phyloP scores from a whole-genome alignment of 2,113 vertebrate genomes.

The Ptilonorhynchus violaceus region DNA sequence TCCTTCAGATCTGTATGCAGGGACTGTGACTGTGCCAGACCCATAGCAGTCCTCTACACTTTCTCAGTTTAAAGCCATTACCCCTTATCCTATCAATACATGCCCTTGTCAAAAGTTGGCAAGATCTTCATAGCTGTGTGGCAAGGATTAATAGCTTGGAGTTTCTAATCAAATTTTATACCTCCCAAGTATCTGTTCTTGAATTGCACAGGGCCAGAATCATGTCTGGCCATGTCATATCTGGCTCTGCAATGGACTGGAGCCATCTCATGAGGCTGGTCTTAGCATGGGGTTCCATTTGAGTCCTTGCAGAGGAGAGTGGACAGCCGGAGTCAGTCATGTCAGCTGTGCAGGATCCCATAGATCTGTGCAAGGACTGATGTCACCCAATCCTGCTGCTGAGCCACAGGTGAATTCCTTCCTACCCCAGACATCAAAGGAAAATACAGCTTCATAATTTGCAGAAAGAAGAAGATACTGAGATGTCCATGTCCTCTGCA shows the following conservation, averaged over 20 bases:
- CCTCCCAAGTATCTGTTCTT: not conserved
- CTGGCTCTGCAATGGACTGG: not conserved
- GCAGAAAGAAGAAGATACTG: not conserved
- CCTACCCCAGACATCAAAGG: not conserved
- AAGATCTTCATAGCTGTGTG: not conserved
- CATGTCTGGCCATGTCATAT: not conserved
- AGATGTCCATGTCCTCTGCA: not conserved
- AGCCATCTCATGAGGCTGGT: not conserved
- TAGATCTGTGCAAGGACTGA: accelerated
- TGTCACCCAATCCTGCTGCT: accelerated
- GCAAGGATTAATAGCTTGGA: not conserved
- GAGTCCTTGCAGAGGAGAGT: not conserved
- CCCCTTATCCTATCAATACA: not conserved
- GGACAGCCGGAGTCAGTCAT: not conserved
- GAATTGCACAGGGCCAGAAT: not conserved
- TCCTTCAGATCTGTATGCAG: accelerated
- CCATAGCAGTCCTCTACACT: not conserved
- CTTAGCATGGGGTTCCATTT: not conserved
- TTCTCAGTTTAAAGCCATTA: not conserved
- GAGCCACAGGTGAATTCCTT: not conserved
- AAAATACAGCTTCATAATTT: not conserved
- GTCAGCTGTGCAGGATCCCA: not conserved
- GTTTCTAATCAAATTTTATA: not conserved
- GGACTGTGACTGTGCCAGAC: not conserved
- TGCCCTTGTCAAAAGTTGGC: not conserved